These are phyloP conservation scores for Papilio elwesi DNA, from an alignment of 2,888 invertebrate species.

Conservation along the genomic window DNA sequence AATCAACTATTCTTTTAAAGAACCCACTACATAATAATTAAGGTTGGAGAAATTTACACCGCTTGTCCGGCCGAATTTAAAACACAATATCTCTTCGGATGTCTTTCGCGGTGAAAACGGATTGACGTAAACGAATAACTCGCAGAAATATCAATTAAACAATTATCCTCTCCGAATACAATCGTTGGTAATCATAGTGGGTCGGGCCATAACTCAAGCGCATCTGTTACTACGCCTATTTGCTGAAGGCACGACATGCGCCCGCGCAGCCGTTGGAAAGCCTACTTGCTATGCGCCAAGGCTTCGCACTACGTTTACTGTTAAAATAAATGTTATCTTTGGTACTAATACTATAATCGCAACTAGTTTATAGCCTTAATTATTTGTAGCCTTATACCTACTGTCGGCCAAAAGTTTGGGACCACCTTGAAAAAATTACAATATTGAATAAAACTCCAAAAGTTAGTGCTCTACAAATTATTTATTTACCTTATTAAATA, in stretches of 20 bases:
- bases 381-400: too few relatives aligned
- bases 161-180: constrained; percentile 85
- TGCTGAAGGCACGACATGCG: constrained; percentile 80
- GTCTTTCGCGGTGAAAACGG: constrained; percentile 75
- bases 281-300: constrained; percentile 10
- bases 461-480: too few relatives aligned
- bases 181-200: constrained; percentile 85
- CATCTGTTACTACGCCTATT: constrained; percentile 83
- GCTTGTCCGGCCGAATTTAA: constrained; percentile 23
- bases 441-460: too few relatives aligned
- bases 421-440: too few relatives aligned
- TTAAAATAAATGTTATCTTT: neutral
- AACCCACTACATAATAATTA: too few relatives aligned
- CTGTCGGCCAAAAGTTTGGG: too few relatives aligned
- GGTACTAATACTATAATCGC: too few relatives aligned
- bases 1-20: neutral
- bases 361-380: too few relatives aligned
- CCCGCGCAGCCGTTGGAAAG: constrained; percentile 43
- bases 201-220: constrained; percentile 82
- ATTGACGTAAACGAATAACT: constrained; percentile 85
- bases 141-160: constrained; percentile 85
- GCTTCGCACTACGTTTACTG: neutral
- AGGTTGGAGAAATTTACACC: neutral
- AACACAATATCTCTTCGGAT: constrained; percentile 68
- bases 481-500: too few relatives aligned